Conservation (phyloP, 2,888 invertebrate species). For the Megalurothrips usitatus region DNA sequence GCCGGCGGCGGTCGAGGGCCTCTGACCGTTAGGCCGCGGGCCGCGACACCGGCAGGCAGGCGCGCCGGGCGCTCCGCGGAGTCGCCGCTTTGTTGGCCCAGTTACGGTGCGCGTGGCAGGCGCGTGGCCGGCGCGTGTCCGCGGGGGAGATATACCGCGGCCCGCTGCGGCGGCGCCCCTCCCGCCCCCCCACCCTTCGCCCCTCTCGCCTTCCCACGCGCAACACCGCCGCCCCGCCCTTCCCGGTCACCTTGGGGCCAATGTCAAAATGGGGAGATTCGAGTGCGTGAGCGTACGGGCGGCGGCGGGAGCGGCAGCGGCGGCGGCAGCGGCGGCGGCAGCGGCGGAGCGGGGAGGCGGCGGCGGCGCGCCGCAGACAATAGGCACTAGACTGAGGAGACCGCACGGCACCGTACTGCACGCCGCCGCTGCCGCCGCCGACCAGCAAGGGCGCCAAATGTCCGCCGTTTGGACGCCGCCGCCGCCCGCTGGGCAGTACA, state of each 20-base stretch:
- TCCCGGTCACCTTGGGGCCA: background rate
- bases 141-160: background rate
- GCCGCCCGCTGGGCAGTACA: too few species aligned
- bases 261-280: background rate
- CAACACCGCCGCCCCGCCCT: too few species aligned
- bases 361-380: too few species aligned
- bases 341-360: background rate
- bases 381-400: too few species aligned
- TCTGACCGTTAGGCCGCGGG: background rate
- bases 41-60: background rate
- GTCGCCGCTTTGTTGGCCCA: background rate
- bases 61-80: background rate
- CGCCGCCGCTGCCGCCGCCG: too few species aligned
- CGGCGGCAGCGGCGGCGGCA: background rate
- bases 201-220: background rate
- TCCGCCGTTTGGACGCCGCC: too few species aligned
- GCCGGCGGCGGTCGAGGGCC: background rate
- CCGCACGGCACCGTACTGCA: too few species aligned
- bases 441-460: too few species aligned
- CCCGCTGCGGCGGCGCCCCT: background rate
- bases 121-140: background rate
- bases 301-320: background rate
- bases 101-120: background rate
- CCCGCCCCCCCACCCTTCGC: background rate
- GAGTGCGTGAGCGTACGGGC: background rate